Evolutionary conservation across 2,888 invertebrate genomes (phyloP).

Genomic region (Anthophora plumipes): DNA sequence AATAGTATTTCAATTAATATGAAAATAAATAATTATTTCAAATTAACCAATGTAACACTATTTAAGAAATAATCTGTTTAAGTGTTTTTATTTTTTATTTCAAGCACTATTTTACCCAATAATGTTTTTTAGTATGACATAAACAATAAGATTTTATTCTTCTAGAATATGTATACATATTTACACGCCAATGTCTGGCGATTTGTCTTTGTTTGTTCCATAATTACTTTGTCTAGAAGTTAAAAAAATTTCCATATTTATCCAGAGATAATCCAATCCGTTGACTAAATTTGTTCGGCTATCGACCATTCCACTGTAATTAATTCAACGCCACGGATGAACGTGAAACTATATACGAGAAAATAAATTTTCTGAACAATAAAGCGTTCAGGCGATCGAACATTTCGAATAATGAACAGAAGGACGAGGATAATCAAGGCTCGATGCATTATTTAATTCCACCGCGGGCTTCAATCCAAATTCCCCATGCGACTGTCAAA

Average conservation of each 20-base stretch:
- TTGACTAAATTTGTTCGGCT: background rate
- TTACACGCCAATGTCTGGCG: too few species aligned
- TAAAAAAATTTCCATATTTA: constrained; percentile 13
- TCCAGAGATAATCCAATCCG: constrained; percentile 2
- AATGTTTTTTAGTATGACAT: too few species aligned
- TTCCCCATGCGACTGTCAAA: constrained; percentile 1
- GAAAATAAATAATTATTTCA: too few species aligned
- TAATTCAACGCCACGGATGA: constrained; percentile 29
- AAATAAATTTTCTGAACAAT: constrained; percentile 23
- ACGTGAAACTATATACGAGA: constrained; percentile 8
- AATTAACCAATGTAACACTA: too few species aligned
- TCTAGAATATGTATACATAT: too few species aligned
- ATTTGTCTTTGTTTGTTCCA: background rate
- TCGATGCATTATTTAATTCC: constrained; percentile 34
- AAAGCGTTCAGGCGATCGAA: constrained; percentile 4
- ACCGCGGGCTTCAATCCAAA: constrained; percentile 7
- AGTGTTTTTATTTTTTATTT: too few species aligned
- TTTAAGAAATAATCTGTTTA: too few species aligned
- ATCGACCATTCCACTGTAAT: constrained; percentile 12
- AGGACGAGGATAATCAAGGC: constrained; percentile 22
- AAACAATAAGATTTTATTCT: too few species aligned
- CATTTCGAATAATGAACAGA: constrained; percentile 15
- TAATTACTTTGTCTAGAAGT: constrained; percentile 1
- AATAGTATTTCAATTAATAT: too few species aligned
- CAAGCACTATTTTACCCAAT: too few species aligned